Percentiles rank a stretch among this genome's conserved stretches.
Conservation (phyloP, 2,797 vertebrate species). For the Macrochelys suwanniensis region DNA sequence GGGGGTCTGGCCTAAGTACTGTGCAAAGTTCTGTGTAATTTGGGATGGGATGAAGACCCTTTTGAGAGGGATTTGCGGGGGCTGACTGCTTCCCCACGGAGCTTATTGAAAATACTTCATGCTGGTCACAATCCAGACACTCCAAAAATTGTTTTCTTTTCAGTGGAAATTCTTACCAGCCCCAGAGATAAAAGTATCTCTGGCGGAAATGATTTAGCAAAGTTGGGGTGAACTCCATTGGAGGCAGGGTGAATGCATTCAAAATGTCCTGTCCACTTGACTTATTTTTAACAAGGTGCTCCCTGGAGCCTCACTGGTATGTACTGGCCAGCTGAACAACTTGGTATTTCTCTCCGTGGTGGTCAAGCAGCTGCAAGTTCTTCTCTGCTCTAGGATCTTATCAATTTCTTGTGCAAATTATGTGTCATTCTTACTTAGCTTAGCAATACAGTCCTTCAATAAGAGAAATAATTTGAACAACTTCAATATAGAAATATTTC, state of each 20-base stretch:
- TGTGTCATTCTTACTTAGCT: conserved; percentile 24
- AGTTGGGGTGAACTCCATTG: background rate
- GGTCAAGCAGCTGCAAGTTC: background rate
- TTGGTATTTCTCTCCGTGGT: conserved; percentile 22
- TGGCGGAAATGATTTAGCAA: conserved; percentile 26
- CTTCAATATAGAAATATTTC: background rate
- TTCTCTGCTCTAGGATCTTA: conserved; percentile 35
- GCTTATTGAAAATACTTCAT: conserved; percentile 22
- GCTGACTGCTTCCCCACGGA: background rate
- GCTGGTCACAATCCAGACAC: background rate
- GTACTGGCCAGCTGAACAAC: background rate
- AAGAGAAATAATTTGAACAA: background rate
- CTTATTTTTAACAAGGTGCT: conserved; percentile 42
- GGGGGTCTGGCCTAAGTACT: background rate
- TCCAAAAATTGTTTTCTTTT: background rate
- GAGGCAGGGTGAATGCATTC: background rate
- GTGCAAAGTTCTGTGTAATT: conserved; percentile 34
- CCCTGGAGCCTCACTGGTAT: background rate
- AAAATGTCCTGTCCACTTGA: background rate
- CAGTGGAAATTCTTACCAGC: conserved; percentile 23
- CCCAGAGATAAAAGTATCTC: conserved; percentile 16
- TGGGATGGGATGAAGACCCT: conserved; percentile 47
- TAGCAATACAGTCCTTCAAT: background rate
- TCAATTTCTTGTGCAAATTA: conserved; percentile 46
- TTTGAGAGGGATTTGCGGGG: conserved; percentile 23